Percentiles rank a stretch among this genome's conserved stretches.
Evolutionary conservation across 2,113 vertebrate species (phyloP).

Genomic region (Myrmophylax atrothorax): DNA sequence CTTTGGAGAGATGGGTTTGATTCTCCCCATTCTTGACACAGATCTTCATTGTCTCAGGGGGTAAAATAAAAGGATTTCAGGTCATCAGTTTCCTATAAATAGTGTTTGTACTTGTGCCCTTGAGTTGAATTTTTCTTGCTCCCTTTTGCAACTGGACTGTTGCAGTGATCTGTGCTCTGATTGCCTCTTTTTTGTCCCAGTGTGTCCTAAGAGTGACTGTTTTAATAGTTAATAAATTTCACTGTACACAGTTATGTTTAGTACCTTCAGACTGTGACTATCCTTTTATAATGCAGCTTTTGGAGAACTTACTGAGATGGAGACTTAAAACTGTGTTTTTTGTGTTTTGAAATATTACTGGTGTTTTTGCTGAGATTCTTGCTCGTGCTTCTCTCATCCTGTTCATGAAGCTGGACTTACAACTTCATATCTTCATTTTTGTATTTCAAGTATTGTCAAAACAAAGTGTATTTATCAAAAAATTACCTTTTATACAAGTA

Average conservation of each 20-base stretch:
- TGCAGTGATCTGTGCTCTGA: neutral
- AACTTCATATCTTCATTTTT: neutral
- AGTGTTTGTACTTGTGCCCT: conserved; percentile 33
- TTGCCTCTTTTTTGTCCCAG: neutral
- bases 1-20: conserved; percentile 3
- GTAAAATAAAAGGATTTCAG: conserved; percentile 35
- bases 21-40: neutral
- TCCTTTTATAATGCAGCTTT: neutral
- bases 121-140: conserved; percentile 15
- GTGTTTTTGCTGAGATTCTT: neutral
- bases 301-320: neutral
- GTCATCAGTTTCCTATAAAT: conserved; percentile 33
- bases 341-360: neutral
- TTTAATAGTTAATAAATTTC: neutral
- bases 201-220: neutral
- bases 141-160: neutral
- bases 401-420: neutral
- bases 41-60: conserved; percentile 42
- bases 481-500: neutral
- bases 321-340: neutral
- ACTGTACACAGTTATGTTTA: neutral
- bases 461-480: neutral
- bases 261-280: neutral
- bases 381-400: neutral
- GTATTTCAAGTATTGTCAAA: neutral